These are phyloP conservation scores for Leptinotarsa haldemani DNA, from an alignment of 2,888 invertebrate species.

Conservation along the genomic window DNA sequence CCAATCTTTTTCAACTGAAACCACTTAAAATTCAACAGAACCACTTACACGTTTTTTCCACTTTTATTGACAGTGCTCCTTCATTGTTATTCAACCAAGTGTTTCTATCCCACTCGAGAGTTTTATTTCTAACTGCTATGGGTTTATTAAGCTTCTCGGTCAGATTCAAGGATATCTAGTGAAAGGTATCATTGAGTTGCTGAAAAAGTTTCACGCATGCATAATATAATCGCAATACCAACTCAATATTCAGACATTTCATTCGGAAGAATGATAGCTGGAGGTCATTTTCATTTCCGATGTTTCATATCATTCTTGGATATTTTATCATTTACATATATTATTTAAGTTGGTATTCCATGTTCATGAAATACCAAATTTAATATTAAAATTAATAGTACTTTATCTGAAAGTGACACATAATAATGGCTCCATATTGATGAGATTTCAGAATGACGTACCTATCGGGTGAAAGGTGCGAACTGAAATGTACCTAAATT, in stretches of 20 bases:
- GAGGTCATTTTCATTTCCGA: no score
- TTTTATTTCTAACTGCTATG: conserved; percentile 1
- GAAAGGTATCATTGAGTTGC: conserved; percentile 35
- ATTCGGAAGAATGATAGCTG: background rate
- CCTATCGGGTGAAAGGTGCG: no score
- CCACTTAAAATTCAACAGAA: background rate
- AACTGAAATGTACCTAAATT: no score
- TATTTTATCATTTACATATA: no score
- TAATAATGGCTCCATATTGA: no score
- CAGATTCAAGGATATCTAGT: conserved; percentile 41
- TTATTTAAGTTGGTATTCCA: no score
- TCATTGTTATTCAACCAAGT: background rate
- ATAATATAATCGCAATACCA: conserved; percentile 5
- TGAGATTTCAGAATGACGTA: no score
- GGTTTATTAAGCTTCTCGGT: conserved; percentile 20
- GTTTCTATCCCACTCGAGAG: conserved; percentile 2
- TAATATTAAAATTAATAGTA: no score
- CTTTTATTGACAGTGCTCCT: background rate
- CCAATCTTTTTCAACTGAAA: background rate
- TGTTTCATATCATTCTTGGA: no score
- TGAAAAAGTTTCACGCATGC: conserved; percentile 25
- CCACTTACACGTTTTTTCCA: background rate
- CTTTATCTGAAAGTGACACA: no score
- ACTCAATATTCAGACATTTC: background rate
- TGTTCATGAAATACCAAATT: no score